Percentiles rank a stretch among this genome's conserved stretches.
These are phyloP conservation scores for Drosophila rubida DNA, from an alignment of 2,888 invertebrate genomes.

Conservation along the genomic window DNA sequence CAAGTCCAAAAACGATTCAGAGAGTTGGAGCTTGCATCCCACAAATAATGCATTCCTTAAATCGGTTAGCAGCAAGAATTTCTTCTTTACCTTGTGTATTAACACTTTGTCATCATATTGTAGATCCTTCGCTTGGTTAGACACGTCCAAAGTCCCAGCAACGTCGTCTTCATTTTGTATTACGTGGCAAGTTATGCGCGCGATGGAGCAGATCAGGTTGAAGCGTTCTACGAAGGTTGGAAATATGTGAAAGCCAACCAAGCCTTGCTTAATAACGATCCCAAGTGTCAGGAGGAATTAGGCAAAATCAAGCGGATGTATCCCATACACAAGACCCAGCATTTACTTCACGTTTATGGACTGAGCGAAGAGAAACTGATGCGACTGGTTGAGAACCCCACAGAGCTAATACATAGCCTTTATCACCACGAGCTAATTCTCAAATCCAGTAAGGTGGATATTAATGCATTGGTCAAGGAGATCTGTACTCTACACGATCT, in stretches of 20 bases:
- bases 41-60: constrained; percentile 85
- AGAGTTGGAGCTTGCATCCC: constrained; percentile 83
- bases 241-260: constrained; percentile 78
- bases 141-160: constrained; percentile 79
- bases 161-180: constrained; percentile 83
- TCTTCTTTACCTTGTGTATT: not conserved
- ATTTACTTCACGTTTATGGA: constrained; percentile 82
- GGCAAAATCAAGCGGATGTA: constrained; percentile 83
- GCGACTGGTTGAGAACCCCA: constrained; percentile 82
- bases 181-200: constrained; percentile 83
- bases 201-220: constrained; percentile 84
- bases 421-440: constrained; percentile 83
- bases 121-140: constrained; percentile 82
- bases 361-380: constrained; percentile 83
- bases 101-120: not conserved
- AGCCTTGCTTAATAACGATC: constrained; percentile 64
- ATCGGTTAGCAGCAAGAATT: constrained; percentile 68
- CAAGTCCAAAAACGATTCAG: constrained; percentile 79
- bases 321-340: constrained; percentile 84
- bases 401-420: constrained; percentile 80
- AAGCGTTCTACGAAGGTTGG: constrained; percentile 84
- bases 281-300: constrained; percentile 80
- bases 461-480: constrained; percentile 83
- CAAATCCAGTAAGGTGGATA: constrained; percentile 81
- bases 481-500: constrained; percentile 81